Conservation (phyloP, 2,113 vertebrate genomes). For the Plestiodon gilberti region DNA sequence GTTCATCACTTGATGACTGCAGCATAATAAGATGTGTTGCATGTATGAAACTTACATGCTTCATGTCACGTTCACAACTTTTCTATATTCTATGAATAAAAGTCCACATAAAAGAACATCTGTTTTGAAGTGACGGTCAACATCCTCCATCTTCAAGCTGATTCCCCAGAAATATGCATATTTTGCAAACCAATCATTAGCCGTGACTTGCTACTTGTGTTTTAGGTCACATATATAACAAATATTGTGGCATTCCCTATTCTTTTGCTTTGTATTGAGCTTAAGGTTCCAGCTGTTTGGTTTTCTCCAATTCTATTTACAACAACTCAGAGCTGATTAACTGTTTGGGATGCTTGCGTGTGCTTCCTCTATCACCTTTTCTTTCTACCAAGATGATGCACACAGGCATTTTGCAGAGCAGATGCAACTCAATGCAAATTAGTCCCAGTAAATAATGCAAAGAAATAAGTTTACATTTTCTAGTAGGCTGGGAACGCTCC, state of each 20-base stretch:
- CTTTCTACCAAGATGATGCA: neutral
- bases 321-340: neutral
- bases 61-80: neutral
- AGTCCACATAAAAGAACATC: neutral
- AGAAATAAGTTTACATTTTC: neutral
- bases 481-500: rapidly evolving
- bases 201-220: neutral
- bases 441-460: rapidly evolving
- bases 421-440: neutral
- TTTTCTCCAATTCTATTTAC: neutral
- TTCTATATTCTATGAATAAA: neutral
- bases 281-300: rapidly evolving
- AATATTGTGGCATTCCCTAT: neutral
- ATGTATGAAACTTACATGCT: neutral
- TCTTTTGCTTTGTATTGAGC: neutral
- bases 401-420: rapidly evolving
- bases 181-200: neutral
- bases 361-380: neutral
- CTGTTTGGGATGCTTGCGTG: rapidly evolving
- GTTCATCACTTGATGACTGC: neutral
- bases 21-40: neutral
- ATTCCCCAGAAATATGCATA: neutral
- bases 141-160: neutral
- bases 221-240: neutral
- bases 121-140: neutral